phyloP scores from a whole-genome alignment of 2,888 invertebrate species.

The Morinoia aosen region DNA sequence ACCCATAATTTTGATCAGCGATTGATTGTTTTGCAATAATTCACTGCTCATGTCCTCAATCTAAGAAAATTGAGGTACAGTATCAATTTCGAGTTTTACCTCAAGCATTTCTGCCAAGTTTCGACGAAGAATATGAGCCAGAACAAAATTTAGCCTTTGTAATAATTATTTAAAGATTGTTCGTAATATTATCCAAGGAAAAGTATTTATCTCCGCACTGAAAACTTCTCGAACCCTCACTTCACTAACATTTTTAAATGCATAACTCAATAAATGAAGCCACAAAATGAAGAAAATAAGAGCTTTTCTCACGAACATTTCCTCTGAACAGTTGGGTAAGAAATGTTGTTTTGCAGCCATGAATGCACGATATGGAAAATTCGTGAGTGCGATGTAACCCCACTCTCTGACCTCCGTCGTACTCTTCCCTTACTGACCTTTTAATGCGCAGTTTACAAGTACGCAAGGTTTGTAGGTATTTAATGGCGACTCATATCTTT shows the following conservation, averaged over 20 bases:
- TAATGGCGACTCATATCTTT: constrained; percentile 23
- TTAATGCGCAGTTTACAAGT: constrained; percentile 50
- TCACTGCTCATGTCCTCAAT: background rate
- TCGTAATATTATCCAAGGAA: background rate
- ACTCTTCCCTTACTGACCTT: constrained; percentile 46
- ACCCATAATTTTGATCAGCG: no score
- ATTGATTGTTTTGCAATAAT: background rate
- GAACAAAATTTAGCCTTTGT: background rate
- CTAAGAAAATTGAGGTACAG: background rate
- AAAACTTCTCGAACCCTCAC: background rate
- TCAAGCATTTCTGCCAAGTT: background rate
- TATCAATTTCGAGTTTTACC: background rate
- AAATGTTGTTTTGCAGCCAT: constrained; percentile 40
- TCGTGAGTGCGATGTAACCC: constrained; percentile 32
- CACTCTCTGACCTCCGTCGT: constrained; percentile 28
- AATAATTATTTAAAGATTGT: background rate
- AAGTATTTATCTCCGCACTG: background rate
- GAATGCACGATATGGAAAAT: constrained; percentile 48
- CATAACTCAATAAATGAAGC: background rate
- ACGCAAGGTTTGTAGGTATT: constrained; percentile 12
- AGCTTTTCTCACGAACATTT: constrained; percentile 15
- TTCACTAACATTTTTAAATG: background rate
- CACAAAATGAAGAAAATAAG: background rate
- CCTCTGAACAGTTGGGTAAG: background rate
- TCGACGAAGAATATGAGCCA: background rate